A percentile compares a stretch with the other conserved stretches of the same genome.
Conservation (phyloP, 2,888 invertebrate genomes). For the Lasioglossum villosulum region DNA sequence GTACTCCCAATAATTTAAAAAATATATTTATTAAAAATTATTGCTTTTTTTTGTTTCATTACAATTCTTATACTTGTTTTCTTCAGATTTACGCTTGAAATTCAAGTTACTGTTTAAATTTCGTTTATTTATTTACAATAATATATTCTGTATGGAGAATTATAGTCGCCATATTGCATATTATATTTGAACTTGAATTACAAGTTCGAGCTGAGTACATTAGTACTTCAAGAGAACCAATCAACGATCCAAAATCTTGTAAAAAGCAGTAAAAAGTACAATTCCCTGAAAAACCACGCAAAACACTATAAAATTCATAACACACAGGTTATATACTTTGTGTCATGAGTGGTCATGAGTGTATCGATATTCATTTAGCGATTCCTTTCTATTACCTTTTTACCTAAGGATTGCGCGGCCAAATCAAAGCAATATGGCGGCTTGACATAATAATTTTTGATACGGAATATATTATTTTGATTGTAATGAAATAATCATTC, state of each 20-base stretch:
- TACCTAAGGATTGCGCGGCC: conserved; percentile 66
- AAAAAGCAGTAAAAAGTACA: conserved; percentile 3
- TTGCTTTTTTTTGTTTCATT: not conserved
- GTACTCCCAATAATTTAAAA: not conserved
- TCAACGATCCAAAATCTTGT: not conserved
- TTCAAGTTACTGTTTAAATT: not conserved
- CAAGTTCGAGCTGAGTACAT: not conserved
- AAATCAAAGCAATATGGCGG: conserved; percentile 75
- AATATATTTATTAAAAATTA: not conserved
- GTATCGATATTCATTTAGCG: conserved; percentile 15
- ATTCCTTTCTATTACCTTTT: conserved; percentile 42
- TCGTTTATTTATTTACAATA: not conserved
- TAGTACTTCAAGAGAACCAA: not conserved
- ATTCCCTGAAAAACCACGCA: not conserved
- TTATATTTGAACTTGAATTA: not conserved
- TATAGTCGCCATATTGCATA: conserved; percentile 2
- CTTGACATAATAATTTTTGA: conserved; percentile 69
- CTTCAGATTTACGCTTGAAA: not conserved
- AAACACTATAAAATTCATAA: not conserved
- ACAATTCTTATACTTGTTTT: not conserved
- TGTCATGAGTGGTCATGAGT: not conserved
- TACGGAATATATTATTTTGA: conserved; percentile 66
- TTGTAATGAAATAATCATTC: conserved; percentile 42
- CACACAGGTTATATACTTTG: conserved; percentile 5
- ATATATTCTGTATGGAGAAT: not conserved